Conservation (phyloP, 2,888 invertebrate genomes). For the Rambutsinella grinnellia region DNA sequence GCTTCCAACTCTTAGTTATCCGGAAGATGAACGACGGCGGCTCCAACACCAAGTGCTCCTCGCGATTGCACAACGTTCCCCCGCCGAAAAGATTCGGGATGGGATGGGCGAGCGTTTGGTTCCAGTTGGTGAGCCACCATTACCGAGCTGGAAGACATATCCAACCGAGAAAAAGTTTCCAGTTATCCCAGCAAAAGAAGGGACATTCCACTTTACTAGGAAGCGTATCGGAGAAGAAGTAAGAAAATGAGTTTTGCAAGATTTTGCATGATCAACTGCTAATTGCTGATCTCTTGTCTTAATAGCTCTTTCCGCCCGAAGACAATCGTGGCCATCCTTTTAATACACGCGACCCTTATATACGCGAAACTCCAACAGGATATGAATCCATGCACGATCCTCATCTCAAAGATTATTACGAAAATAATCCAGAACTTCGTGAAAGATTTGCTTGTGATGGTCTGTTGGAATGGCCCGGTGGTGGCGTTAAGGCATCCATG, state of each 20-base stretch:
- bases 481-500: slow-evolving; percentile 8
- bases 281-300: no score
- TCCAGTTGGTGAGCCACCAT: slow-evolving; percentile 5
- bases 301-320: no score
- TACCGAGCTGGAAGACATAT: slow-evolving; percentile 30
- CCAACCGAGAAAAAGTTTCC: slow-evolving; percentile 43
- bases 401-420: slow-evolving; percentile 21
- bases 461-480: slow-evolving; percentile 21
- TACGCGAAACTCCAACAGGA: slow-evolving; percentile 10
- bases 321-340: no score
- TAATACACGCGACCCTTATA: slow-evolving; percentile 22
- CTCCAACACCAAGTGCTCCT: slow-evolving; percentile 19
- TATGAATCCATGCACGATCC: slow-evolving; percentile 27
- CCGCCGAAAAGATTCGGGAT: slow-evolving; percentile 7
- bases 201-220: slow-evolving; percentile 13
- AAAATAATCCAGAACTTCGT: slow-evolving; percentile 19
- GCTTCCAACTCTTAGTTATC: no score
- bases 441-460: slow-evolving; percentile 12
- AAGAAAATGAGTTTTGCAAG: no score
- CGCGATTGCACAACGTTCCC: neutral
- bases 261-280: no score
- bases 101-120: neutral
- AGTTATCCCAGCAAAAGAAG: slow-evolving; percentile 4
- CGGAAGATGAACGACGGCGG: neutral
- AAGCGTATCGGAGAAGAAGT: slow-evolving; percentile 26